These are phyloP conservation scores for Euleptes europaea DNA, from an alignment of 2,113 vertebrate species.

Conservation along the genomic window DNA sequence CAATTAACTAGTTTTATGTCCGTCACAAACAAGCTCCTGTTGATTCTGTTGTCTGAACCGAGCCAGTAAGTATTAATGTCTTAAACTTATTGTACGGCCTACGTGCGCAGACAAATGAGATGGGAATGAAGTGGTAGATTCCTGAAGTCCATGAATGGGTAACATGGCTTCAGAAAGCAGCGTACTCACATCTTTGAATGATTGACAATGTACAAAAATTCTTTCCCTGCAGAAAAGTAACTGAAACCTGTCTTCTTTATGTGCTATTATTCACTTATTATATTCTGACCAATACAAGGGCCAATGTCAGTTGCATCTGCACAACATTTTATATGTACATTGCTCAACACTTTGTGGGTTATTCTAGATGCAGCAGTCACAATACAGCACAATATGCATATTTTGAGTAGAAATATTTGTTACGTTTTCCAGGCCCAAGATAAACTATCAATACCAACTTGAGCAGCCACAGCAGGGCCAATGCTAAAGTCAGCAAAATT, in stretches of 20 bases:
- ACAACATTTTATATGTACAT: neutral
- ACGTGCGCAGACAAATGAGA: no score
- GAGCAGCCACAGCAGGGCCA: neutral
- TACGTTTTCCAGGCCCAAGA: neutral
- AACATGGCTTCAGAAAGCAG: no score
- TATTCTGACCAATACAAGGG: neutral
- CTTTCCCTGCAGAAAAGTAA: no score
- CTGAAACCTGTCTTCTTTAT: neutral
- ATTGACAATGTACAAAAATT: no score
- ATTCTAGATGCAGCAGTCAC: neutral
- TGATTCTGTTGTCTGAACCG: no score
- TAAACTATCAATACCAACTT: neutral
- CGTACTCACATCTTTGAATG: no score
- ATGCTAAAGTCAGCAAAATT: neutral
- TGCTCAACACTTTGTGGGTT: neutral
- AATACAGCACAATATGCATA: neutral
- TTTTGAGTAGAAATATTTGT: neutral
- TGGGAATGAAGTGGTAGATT: no score
- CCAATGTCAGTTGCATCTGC: neutral
- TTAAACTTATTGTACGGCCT: no score
- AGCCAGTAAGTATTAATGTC: no score
- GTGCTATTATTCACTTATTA: neutral
- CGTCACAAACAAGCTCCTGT: no score
- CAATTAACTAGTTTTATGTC: no score
- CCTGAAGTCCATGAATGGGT: no score